These are phyloP conservation scores for Caenorhabditis sinica DNA, from an alignment of 2,888 invertebrate genomes.

Conservation along the genomic window DNA sequence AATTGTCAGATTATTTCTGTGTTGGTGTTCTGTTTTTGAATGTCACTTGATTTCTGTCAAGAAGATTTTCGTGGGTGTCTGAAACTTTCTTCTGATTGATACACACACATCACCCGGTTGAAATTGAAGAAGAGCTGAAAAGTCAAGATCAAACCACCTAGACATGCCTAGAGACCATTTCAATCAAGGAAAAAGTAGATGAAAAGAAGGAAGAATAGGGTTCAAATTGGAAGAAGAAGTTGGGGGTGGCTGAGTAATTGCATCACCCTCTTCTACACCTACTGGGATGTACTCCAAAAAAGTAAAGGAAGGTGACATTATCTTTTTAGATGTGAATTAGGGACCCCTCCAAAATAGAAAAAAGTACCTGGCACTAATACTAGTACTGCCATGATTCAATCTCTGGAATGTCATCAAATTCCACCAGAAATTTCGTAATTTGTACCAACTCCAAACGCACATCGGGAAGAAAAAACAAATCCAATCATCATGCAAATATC, in stretches of 20 bases:
- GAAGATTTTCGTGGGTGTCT: conserved; percentile 38
- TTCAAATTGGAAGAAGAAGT: conserved; percentile 38
- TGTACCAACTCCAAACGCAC: conserved; percentile 4
- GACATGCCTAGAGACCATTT: conserved; percentile 17
- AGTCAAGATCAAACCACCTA: conserved; percentile 50
- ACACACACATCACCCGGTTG: conserved; percentile 8
- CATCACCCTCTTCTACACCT: conserved; percentile 8
- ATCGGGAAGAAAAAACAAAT: conserved; percentile 3
- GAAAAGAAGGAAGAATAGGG: conserved; percentile 48
- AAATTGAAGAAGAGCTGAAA: background rate
- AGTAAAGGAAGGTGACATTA: conserved; percentile 42
- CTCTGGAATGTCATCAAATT: background rate
- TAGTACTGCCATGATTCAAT: conserved; percentile 14
- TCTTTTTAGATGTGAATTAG: background rate
- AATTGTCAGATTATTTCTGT: conserved; percentile 30
- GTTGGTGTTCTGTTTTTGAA: conserved; percentile 18
- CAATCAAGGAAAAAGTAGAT: background rate
- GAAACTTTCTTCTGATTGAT: background rate
- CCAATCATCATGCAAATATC: conserved; percentile 26
- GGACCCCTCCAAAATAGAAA: background rate
- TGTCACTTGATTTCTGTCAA: conserved; percentile 29
- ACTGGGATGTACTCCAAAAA: conserved; percentile 14
- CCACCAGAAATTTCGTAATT: conserved; percentile 5
- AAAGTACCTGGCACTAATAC: conserved; percentile 2
- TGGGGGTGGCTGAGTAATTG: conserved; percentile 45